These are phyloP conservation scores for Rhynchomys soricoides DNA, from an alignment of 2,113 vertebrate species.

Conservation along the genomic window DNA sequence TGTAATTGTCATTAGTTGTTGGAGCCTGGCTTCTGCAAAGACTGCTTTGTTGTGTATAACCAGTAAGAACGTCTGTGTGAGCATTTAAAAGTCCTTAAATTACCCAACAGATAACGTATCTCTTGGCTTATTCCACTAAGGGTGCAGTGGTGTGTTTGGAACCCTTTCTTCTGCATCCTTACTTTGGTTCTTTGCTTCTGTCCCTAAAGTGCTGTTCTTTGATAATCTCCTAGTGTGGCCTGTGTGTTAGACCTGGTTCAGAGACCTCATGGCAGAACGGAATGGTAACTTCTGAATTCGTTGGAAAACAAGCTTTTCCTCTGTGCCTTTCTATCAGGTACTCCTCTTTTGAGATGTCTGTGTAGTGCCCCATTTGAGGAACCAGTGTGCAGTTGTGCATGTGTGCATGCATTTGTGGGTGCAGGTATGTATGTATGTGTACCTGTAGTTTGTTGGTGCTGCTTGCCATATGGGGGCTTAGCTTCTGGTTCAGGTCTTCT, in stretches of 20 bases:
- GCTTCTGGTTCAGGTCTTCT: not conserved
- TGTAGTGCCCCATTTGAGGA: not conserved
- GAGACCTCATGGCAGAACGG: not conserved
- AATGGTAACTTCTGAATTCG: not conserved
- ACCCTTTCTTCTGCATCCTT: conserved; percentile 10
- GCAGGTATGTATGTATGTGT: not conserved
- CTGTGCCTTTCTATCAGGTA: not conserved
- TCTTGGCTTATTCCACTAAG: conserved; percentile 46
- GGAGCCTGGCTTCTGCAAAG: conserved; percentile 63
- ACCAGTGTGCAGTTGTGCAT: not conserved
- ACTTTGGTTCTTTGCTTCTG: not conserved
- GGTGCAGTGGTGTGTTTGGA: not conserved
- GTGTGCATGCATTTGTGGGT: too few relatives aligned
- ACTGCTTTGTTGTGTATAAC: conserved; percentile 63
- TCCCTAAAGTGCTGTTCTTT: not conserved
- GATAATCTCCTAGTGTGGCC: conserved; percentile 3
- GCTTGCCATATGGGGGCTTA: not conserved
- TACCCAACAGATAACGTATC: conserved; percentile 57
- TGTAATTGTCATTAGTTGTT: conserved; percentile 62
- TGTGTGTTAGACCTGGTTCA: not conserved
- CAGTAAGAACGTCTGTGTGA: conserved; percentile 64
- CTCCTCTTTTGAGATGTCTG: not conserved
- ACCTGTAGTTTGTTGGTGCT: not conserved
- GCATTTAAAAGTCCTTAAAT: conserved; percentile 69
- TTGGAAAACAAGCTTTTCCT: conserved; percentile 1